Percentiles rank a stretch among this genome's conserved stretches.
phyloP scores from a whole-genome alignment of 2,888 invertebrate genomes.

The Melieria picta region DNA sequence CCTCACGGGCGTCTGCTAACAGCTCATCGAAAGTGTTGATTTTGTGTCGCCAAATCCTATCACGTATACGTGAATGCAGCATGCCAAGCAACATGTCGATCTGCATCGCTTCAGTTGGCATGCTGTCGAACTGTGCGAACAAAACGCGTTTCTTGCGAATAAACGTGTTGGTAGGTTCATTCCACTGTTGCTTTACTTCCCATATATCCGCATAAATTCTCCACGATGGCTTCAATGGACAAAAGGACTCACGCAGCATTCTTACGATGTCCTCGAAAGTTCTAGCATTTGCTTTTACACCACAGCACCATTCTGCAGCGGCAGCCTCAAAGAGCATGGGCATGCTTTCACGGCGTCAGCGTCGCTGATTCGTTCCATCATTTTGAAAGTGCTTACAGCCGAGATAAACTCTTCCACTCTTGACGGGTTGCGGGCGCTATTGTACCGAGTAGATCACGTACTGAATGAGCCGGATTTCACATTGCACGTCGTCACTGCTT shows the following conservation, averaged over 20 bases:
- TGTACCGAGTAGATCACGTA: conserved; percentile 24
- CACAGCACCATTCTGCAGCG: conserved; percentile 23
- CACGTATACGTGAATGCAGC: conserved; percentile 15
- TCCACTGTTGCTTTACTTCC: conserved; percentile 4
- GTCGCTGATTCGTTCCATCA: conserved; percentile 1
- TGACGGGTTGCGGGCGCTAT: conserved; percentile 10
- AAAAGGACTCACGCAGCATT: conserved; percentile 10
- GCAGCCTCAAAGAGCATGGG: conserved; percentile 22
- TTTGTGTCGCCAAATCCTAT: conserved; percentile 12
- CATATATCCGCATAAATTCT: conserved; percentile 35
- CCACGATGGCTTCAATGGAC: conserved; percentile 23
- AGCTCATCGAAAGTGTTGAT: conserved; percentile 14
- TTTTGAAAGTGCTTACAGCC: too few species aligned
- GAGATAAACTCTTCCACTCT: too few species aligned
- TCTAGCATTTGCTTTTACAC: not conserved
- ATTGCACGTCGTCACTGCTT: conserved; percentile 11
- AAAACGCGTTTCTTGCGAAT: conserved; percentile 16
- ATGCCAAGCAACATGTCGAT: conserved; percentile 27
- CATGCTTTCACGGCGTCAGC: conserved; percentile 19
- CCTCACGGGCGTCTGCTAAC: conserved; percentile 12
- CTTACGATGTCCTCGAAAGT: conserved; percentile 1
- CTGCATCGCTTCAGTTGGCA: conserved; percentile 13
- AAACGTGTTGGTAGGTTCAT: conserved; percentile 16
- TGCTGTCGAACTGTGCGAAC: conserved; percentile 1
- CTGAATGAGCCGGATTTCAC: conserved; percentile 23